phyloP scores from a whole-genome alignment of 2,797 vertebrate genomes.

The Macroramphosus scolopax region DNA sequence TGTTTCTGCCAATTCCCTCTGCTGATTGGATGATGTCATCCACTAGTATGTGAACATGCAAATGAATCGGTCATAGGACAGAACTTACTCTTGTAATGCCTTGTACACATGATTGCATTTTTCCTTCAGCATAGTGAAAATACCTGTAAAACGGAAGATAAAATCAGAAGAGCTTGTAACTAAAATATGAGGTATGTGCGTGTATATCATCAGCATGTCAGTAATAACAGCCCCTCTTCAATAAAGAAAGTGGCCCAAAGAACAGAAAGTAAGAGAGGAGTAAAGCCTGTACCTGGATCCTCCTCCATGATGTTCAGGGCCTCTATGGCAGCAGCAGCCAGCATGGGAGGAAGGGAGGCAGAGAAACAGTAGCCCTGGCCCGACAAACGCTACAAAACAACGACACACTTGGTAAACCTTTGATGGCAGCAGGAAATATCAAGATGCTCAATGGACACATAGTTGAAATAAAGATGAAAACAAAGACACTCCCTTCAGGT shows the following conservation, averaged over 20 bases:
- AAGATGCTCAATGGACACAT: too few species aligned
- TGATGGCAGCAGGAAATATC: too few species aligned
- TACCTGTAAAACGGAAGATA: conserved; percentile 77
- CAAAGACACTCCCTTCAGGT: too few species aligned
- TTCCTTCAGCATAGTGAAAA: conserved; percentile 84
- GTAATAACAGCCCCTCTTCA: too few species aligned
- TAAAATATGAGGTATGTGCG: too few species aligned
- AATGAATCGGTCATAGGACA: too few species aligned
- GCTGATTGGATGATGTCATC: too few species aligned
- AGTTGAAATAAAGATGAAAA: too few species aligned
- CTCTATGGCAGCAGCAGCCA: conserved; percentile 93
- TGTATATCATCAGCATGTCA: too few species aligned
- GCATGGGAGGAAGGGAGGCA: conserved; percentile 91
- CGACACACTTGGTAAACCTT: neutral
- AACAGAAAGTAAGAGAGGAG: neutral
- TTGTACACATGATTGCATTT: conserved; percentile 86
- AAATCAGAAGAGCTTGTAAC: neutral
- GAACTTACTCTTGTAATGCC: conserved; percentile 86
- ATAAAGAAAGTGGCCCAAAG: neutral
- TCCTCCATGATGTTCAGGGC: conserved; percentile 97
- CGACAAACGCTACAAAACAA: conserved; percentile 82
- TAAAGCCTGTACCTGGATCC: conserved; percentile 88
- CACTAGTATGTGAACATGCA: too few species aligned
- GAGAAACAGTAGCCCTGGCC: conserved; percentile 99
- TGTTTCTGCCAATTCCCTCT: too few species aligned